phyloP scores from a whole-genome alignment of 2,113 vertebrate species.

The Plecotus auritus region DNA sequence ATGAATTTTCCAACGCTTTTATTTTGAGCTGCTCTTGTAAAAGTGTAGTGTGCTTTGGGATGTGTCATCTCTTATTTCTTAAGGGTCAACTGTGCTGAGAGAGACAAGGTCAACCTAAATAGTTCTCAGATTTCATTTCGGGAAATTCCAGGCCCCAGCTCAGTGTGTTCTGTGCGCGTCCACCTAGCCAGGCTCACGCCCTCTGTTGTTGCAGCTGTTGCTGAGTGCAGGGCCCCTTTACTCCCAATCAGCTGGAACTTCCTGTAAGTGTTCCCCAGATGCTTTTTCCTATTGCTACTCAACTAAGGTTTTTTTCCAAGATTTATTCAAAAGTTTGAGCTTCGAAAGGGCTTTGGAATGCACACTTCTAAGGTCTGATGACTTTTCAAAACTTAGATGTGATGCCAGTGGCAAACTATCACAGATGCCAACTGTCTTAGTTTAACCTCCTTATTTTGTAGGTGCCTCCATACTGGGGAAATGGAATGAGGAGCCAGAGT shows the following conservation, averaged over 20 bases:
- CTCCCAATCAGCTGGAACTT: slow-evolving; percentile 70
- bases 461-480: not conserved
- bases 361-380: not conserved
- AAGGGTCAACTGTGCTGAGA: slow-evolving; percentile 70
- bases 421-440: not conserved
- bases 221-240: slow-evolving; percentile 65
- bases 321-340: not conserved
- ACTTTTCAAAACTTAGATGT: not conserved
- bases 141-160: slow-evolving; percentile 72
- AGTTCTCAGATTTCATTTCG: slow-evolving; percentile 69
- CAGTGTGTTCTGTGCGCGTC: not conserved
- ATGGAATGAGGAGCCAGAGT: not conserved
- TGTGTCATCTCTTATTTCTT: slow-evolving; percentile 62
- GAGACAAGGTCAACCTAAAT: slow-evolving; percentile 66
- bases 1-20: slow-evolving; percentile 13
- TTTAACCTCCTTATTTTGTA: not conserved
- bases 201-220: slow-evolving; percentile 80
- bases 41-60: slow-evolving; percentile 54
- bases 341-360: not conserved
- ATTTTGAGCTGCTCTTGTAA: slow-evolving; percentile 38
- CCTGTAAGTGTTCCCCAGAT: slow-evolving; percentile 62
- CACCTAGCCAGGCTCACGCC: slow-evolving; percentile 43
- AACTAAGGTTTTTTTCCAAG: slow-evolving; percentile 8
- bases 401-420: not conserved
- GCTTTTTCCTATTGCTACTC: slow-evolving; percentile 47